Base-by-base conservation (phyloP, 2,888 invertebrate species). In the Acronicta psi region DNA sequence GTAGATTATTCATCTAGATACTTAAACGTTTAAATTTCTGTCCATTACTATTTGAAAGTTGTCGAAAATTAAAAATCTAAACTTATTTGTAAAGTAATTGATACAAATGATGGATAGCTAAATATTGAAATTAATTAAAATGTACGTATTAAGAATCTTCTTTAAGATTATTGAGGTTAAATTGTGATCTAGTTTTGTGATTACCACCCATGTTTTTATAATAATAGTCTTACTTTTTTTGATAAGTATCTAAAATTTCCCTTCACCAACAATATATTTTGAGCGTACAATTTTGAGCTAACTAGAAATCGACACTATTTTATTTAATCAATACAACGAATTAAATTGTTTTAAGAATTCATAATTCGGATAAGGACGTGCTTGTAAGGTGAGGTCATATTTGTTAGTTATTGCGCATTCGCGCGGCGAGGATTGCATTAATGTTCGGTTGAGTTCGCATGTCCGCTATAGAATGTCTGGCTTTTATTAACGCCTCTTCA, bases 401-500 rank as follows among this genome's bases (percentile, higher is more conserved):
- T 56, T 53, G 20, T 78, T 75, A 85, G 45, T 80, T 69, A 57
- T 79, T 77, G 40, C 79, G 80, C 51, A 80, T 77, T 25, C 86
- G 82, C 23, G 87, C 82, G 17, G 86, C 83, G 25, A 91, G 78
- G 43, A 86, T 82, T 18, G 88, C 87, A 63, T 85, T 85, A 16
- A 87, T 69, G 38, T 86, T 85, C 13, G 88, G 84, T 42, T 86
- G 82, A 50, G 84, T 82, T 54, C 93, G 83, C 88, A 93, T 86
- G 76, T 93, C 93, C 2, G 93, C 92, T 69, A 92, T 90, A n/a
- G 94, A 93, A 73, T 93, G 93, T 25, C 93, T 88, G 31, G 90
- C 86, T 69, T 89, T 90, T 74, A 85, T 81, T 46, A 89, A 73
- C 8, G 91, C 91, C 75, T 93, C 89, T 74, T 93, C 92, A 49